Evolutionary conservation across 23 tunicate species (phyloP).

Genomic region (Botrylloides violaceus): DNA sequence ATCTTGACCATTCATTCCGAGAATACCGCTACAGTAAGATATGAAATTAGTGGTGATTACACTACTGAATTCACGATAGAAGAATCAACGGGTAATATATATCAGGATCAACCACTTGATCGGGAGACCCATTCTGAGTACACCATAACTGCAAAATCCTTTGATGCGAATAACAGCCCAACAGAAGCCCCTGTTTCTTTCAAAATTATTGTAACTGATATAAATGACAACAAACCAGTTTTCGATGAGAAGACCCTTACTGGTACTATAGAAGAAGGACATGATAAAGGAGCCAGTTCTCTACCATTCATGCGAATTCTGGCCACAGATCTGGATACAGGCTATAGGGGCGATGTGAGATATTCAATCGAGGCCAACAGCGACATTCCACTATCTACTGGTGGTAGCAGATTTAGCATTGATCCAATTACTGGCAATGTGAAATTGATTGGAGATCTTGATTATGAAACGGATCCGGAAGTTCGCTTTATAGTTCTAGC

Average conservation of each 20-base stretch:
- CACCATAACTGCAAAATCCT: conserved; percentile 19
- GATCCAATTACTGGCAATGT: conserved; percentile 24
- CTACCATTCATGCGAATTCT: not conserved
- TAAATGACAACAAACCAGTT: conserved; percentile 56
- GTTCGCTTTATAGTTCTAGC: conserved; percentile 46
- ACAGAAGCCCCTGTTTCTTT: conserved; percentile 15
- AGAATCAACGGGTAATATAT: not conserved
- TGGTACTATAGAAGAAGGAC: conserved; percentile 43
- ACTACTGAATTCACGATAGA: not conserved
- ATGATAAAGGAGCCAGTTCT: not conserved
- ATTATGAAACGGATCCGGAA: conserved; percentile 35
- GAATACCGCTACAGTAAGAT: not conserved
- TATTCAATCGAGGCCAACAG: conserved; percentile 1
- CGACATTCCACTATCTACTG: not conserved
- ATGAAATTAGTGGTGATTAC: conserved; percentile 1
- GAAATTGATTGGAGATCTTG: conserved; percentile 26
- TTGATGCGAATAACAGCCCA: conserved; percentile 9
- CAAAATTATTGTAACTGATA: conserved; percentile 30
- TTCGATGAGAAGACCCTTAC: conserved; percentile 26
- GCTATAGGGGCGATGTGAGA: not conserved
- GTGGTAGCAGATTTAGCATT: not conserved
- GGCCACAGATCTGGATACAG: conserved; percentile 9
- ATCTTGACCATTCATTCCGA: not conserved
- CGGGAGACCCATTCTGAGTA: conserved; percentile 22
- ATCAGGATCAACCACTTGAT: conserved; percentile 32